phyloP scores from a whole-genome alignment of 1,140 invertebrate species.

The Zaprionus taronus region DNA sequence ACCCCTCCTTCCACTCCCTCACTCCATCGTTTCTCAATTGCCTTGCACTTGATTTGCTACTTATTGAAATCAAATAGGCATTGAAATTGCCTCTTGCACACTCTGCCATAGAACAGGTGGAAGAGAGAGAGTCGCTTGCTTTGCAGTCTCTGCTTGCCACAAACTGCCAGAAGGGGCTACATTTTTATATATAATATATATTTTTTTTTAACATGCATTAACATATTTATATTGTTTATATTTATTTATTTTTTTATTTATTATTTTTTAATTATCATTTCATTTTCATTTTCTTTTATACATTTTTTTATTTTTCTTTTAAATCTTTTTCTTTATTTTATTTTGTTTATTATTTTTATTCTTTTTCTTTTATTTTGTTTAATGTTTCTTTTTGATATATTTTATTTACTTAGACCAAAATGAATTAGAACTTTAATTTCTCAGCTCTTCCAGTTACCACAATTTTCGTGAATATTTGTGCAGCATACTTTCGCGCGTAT shows the following conservation, averaged over 20 bases:
- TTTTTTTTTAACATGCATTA: no score
- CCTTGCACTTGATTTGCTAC: slow-evolving; percentile 76
- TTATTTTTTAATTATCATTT: not conserved
- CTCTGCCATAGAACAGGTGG: not conserved
- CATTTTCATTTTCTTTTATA: no score
- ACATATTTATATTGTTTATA: no score
- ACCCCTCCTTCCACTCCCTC: slow-evolving; percentile 3
- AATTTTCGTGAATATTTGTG: not conserved
- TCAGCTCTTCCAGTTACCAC: no score
- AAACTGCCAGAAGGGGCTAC: not conserved
- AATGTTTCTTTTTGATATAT: not conserved
- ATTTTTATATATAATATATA: no score
- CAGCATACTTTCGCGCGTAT: not conserved
- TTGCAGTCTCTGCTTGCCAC: not conserved
- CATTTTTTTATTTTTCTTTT: no score
- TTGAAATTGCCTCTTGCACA: slow-evolving; percentile 47
- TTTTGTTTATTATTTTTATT: no score
- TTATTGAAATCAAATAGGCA: slow-evolving; percentile 72
- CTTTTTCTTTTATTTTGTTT: not conserved
- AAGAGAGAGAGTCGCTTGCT: not conserved
- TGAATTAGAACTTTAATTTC: no score
- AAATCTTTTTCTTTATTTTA: no score
- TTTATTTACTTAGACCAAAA: not conserved
- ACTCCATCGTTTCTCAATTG: slow-evolving; percentile 38
- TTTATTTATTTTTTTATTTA: not conserved